Evolutionary conservation across 1,140 invertebrate species (phyloP), one percentile per base, ranked within the genome.

Genomic region (Grapholita molesta): DNA sequence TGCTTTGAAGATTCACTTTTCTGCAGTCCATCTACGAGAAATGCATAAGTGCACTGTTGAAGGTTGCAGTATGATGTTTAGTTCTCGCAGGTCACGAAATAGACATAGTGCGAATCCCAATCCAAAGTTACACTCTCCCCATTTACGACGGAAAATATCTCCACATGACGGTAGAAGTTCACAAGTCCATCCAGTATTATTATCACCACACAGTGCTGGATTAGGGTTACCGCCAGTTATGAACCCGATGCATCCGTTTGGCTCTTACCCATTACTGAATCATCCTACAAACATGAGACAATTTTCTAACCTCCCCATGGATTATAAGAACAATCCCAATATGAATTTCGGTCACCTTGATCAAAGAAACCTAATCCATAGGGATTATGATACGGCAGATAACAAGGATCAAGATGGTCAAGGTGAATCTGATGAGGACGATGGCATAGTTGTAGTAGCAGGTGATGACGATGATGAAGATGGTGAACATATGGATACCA

Each of bases 21-120:
- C 98, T 55, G 99, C 99, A 0, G 99, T 99, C 5, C 99, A 99
- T 90, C 89, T 99, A 68, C 95, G 98, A 18, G 99, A 99, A 93
- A 99, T 99, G 99, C 99, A 99, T 90, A 98, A 98, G 88, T 99
- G 99, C 86, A 99, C 98, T 0, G 98, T 99, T 0, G 97, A 98
- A 80, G 99, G 99, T 0, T 99, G 99, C 92, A 99, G 97, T 85
- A 99, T 99, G 97, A 99, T 99, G 97, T 99, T 99, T 86, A 99
- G 98, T 87, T 99, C 98, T 11, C 93, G 99, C 73, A 93, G 99
- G 69, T 99, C 98, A 21, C 93, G 99, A 28, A 99, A 99, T 85
- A 94, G 99, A 1, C 99, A 99, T 88, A 98, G 97, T 86, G 98
- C 98, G 6, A 99, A 99, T 91, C 98, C 98, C 0, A 99, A 99